Evolutionary conservation across 2,888 invertebrate species (phyloP).

Genomic region (Poecilobothrus nobilitatus): DNA sequence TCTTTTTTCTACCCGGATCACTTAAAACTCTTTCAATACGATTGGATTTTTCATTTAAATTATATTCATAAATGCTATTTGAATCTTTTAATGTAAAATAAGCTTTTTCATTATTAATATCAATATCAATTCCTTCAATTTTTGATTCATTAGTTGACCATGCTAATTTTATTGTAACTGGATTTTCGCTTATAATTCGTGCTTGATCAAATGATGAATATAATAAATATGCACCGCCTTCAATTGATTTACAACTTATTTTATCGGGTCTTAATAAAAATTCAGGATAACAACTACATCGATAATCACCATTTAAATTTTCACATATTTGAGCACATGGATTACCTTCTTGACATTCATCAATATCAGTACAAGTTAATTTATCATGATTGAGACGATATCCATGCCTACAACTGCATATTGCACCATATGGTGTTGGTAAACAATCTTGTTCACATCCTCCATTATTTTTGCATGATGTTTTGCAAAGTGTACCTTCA

Average conservation of each 20-base stretch:
- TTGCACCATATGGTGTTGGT: slow-evolving; percentile 57
- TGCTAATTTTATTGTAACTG: slow-evolving; percentile 35
- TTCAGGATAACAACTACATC: slow-evolving; percentile 38
- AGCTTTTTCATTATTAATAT: slow-evolving; percentile 40
- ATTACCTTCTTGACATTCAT: slow-evolving; percentile 55
- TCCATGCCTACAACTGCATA: slow-evolving; percentile 57
- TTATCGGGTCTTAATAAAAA: slow-evolving; percentile 49
- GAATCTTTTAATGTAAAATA: slow-evolving; percentile 48
- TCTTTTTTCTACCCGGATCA: slow-evolving; percentile 46
- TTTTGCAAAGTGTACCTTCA: slow-evolving; percentile 57
- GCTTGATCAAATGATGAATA: slow-evolving; percentile 52
- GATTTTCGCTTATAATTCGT: slow-evolving; percentile 45
- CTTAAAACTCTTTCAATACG: slow-evolving; percentile 38
- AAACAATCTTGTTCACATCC: slow-evolving; percentile 53
- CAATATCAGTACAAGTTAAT: slow-evolving; percentile 54
- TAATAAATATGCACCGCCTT: slow-evolving; percentile 48
- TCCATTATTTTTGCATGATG: slow-evolving; percentile 31
- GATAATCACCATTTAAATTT: slow-evolving; percentile 37
- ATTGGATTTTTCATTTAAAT: slow-evolving; percentile 36
- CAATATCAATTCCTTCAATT: slow-evolving; percentile 50
- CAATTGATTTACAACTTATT: slow-evolving; percentile 58
- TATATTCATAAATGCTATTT: slow-evolving; percentile 41
- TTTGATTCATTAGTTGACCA: slow-evolving; percentile 44
- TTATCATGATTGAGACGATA: slow-evolving; percentile 49
- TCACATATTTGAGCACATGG: slow-evolving; percentile 56